Conservation (phyloP, 1,140 invertebrate genomes). For the Pseudomyrmex dendroicus region DNA sequence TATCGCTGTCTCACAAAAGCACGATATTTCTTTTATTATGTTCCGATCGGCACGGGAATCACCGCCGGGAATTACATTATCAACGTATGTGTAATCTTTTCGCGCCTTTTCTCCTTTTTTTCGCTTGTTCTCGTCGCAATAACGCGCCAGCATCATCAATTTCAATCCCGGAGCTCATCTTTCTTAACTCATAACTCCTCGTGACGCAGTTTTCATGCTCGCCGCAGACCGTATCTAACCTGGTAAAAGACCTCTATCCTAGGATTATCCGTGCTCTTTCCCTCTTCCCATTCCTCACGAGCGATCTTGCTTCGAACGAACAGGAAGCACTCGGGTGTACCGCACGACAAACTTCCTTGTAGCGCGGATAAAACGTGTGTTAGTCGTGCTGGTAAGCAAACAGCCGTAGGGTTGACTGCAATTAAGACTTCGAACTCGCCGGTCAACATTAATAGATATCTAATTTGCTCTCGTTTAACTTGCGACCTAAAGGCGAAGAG, state of each 20-base stretch:
- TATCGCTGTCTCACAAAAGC: not conserved
- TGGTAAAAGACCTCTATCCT: slow-evolving; percentile 9
- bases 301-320: slow-evolving; percentile 3
- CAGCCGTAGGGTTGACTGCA: slow-evolving; percentile 38
- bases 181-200: slow-evolving; percentile 56
- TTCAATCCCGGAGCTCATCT: slow-evolving; percentile 55
- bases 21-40: not conserved
- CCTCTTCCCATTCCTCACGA: not conserved
- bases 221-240: not conserved
- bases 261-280: slow-evolving; percentile 8
- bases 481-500: not conserved
- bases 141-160: slow-evolving; percentile 50
- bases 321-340: slow-evolving; percentile 26
- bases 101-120: not conserved
- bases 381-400: slow-evolving; percentile 40
- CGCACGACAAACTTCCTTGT: slow-evolving; percentile 24
- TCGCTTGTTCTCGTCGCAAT: slow-evolving; percentile 22
- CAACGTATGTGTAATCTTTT: not conserved
- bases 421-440: slow-evolving; percentile 63
- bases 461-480: slow-evolving; percentile 68
- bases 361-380: slow-evolving; percentile 28
- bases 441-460: slow-evolving; percentile 69
- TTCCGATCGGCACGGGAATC: not conserved
- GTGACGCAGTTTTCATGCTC: slow-evolving; percentile 15
- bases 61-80: slow-evolving; percentile 13